phyloP scores from a whole-genome alignment of 2,113 vertebrate species.

The Cygnus buccinator region DNA sequence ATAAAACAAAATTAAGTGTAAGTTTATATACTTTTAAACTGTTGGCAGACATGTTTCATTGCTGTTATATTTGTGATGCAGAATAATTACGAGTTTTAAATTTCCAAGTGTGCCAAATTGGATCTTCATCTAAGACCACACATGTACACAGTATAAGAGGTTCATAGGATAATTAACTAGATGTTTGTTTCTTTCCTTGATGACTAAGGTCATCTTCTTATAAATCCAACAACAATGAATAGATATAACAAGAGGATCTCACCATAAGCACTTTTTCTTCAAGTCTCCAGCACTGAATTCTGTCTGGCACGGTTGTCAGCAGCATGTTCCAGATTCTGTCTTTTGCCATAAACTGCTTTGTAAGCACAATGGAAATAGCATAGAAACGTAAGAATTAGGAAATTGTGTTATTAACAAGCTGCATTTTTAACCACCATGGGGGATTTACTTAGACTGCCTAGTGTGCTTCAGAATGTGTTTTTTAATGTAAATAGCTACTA shows the following conservation, averaged over 20 bases:
- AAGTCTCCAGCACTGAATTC: constrained; percentile 27
- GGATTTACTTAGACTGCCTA: constrained; percentile 42
- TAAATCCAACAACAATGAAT: neutral
- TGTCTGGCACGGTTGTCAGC: constrained; percentile 9
- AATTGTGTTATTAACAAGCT: constrained; percentile 67
- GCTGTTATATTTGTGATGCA: neutral
- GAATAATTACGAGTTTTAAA: neutral
- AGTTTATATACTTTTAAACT: neutral
- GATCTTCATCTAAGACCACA: neutral
- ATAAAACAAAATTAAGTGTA: neutral
- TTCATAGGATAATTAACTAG: neutral
- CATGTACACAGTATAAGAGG: neutral
- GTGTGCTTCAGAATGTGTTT: constrained; percentile 31
- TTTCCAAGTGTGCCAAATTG: neutral
- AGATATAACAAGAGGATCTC: neutral
- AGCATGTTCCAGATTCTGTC: constrained; percentile 29
- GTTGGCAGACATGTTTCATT: neutral
- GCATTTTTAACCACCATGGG: constrained; percentile 30
- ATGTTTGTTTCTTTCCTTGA: constrained; percentile 12
- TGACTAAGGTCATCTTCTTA: neutral
- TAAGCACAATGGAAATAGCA: constrained; percentile 77
- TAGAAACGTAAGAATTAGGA: constrained; percentile 73
- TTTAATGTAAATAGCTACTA: constrained; percentile 51
- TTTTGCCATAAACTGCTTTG: constrained; percentile 61
- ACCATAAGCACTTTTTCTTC: neutral